phyloP scores from a whole-genome alignment of 2,797 vertebrate species.

The Peromyscus eremicus region DNA sequence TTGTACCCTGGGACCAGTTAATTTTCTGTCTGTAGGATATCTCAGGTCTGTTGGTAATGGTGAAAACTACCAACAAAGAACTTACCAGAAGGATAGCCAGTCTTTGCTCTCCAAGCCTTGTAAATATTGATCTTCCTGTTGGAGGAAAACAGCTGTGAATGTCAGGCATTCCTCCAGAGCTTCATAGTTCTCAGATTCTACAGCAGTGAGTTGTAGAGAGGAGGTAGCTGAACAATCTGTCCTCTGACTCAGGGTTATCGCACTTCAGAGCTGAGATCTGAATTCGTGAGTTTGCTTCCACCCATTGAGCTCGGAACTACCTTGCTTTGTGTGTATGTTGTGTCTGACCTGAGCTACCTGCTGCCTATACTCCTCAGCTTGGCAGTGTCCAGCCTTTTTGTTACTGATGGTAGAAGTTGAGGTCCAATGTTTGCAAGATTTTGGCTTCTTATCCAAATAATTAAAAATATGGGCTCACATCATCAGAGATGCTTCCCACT shows the following conservation, averaged over 20 bases:
- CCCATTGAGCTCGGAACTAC: neutral
- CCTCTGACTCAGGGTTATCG: neutral
- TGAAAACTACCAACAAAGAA: neutral
- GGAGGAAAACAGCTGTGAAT: neutral
- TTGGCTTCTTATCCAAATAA: neutral
- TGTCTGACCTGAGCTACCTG: neutral
- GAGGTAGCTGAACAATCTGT: neutral
- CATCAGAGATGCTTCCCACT: neutral
- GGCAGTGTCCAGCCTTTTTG: neutral
- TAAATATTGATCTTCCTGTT: neutral
- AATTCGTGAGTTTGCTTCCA: neutral
- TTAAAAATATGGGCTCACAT: neutral
- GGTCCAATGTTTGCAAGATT: neutral
- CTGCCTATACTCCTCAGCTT: neutral
- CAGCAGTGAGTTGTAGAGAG: neutral
- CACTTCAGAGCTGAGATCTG: neutral
- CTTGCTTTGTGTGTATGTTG: neutral
- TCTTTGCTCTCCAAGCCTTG: neutral
- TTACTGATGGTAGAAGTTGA: no score
- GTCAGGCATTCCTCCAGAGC: neutral
- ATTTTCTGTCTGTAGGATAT: neutral
- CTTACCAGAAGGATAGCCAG: no score
- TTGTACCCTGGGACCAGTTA: neutral
- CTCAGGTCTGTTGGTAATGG: neutral
- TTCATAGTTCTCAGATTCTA: neutral